Base-by-base conservation (phyloP, 2,797 vertebrate species). In the Brachymystax lenok region DNA sequence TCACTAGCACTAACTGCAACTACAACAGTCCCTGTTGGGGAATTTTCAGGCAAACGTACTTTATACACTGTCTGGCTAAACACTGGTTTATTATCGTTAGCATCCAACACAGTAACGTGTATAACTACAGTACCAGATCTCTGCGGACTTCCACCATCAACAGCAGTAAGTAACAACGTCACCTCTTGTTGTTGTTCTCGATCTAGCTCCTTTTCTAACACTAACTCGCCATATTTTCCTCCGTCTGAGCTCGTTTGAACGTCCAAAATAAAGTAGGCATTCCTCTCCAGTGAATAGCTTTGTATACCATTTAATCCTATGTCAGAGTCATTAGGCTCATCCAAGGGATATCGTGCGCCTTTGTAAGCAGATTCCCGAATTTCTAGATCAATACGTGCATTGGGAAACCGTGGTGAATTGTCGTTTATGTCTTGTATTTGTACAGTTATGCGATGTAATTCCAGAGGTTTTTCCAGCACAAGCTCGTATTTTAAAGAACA, bases 351-450 rank as follows among this genome's bases (percentile, higher is more conserved):
- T 0, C 54, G 56, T 46, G 75, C 27, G 40, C 79, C 79, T 19
- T 52, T 69, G 3, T 1, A 8, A 1, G 73, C 28, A 16, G 69
- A 71, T 56, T 83, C 82, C 0, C 7, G 19, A n/a, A 83, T 80
- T 54, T 83, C 75, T 5, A 89, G 67, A 5, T 46, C 63, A 16
- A 85, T 83, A 12, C 28, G 13, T 0, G 76, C 69, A 3, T 82
- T 86, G 0, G 19, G 14, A 73, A 89, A 89, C 12, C 4, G 24
- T 0, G 88, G 88, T 1, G 86, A 61, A 24, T 88, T 87, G 61
- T 89, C 88, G 13, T 89, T 89, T 4, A 85, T 67, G 69, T 89
- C 88, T 6, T 84, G 14, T 12, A 89, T 71, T 19, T 83, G 69
- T 2, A 89, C 12, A 5, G 50, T 51, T 19, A 89, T 74, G 3